These are phyloP conservation scores for Doryteuthis pealeii DNA, from an alignment of 1,140 invertebrate genomes.

Conservation along the genomic window DNA sequence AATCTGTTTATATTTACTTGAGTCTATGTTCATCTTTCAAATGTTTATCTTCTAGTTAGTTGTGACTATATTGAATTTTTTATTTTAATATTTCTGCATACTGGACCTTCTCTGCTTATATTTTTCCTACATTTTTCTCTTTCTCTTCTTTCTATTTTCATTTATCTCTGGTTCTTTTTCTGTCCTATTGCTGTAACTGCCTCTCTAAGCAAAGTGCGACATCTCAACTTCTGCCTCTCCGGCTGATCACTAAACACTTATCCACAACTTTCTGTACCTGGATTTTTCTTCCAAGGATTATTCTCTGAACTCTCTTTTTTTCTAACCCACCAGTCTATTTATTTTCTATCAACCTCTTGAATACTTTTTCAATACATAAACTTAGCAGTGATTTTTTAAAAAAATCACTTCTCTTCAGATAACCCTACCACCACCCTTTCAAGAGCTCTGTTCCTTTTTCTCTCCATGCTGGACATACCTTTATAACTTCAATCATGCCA, in stretches of 20 bases:
- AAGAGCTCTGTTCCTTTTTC: not conserved
- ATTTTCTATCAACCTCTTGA: not conserved
- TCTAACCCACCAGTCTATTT: not conserved
- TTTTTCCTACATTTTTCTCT: not conserved
- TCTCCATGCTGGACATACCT: not conserved
- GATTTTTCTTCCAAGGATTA: not conserved
- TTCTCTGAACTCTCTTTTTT: not conserved
- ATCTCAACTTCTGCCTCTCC: not conserved
- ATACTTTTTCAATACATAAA: too few relatives aligned
- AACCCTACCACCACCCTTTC: rapidly evolving
- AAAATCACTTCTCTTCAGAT: not conserved
- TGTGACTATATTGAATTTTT: not conserved
- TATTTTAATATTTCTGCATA: not conserved
- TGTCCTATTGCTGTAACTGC: not conserved
- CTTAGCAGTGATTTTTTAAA: not conserved
- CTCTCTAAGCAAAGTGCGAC: not conserved
- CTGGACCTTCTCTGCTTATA: not conserved
- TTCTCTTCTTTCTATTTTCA: not conserved
- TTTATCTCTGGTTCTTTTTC: not conserved
- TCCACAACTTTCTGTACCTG: too few relatives aligned
- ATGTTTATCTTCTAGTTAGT: not conserved
- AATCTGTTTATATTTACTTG: not conserved
- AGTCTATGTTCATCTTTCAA: not conserved
- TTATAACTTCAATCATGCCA: not conserved
- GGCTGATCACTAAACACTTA: not conserved